A percentile compares a stretch with the other conserved stretches of the same genome.
Evolutionary conservation across 2,888 invertebrate genomes (phyloP).

Genomic region (Elysia crispata): DNA sequence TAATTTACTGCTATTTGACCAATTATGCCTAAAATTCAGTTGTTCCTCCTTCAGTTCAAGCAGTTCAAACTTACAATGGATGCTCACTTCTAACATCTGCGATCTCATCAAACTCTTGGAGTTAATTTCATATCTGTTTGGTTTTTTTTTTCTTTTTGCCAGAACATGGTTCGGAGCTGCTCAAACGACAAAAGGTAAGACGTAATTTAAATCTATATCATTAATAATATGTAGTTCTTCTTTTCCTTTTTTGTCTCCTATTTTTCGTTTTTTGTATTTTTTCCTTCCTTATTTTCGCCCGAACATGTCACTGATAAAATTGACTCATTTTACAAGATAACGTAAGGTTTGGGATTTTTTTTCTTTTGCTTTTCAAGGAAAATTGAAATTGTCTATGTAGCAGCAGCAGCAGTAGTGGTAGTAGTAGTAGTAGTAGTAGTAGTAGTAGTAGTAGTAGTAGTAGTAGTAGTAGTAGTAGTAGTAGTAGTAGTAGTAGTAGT

Average conservation of each 20-base stretch:
- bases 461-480: constrained; percentile 19
- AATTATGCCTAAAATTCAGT: too few relatives aligned
- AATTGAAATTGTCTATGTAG: too few relatives aligned
- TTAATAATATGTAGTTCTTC: too few relatives aligned
- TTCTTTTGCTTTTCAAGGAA: neutral
- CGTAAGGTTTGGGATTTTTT: neutral
- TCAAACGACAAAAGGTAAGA: constrained; percentile 40
- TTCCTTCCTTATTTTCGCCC: too few relatives aligned
- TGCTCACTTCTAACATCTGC: too few relatives aligned
- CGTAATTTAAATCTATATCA: neutral
- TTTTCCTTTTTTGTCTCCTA: too few relatives aligned
- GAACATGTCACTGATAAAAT: neutral
- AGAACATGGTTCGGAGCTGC: constrained; percentile 43
- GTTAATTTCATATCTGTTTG: too few relatives aligned
- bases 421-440: constrained; percentile 19
- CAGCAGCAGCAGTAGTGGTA: neutral
- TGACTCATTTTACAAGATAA: too few relatives aligned
- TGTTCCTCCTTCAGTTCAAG: too few relatives aligned
- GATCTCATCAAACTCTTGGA: too few relatives aligned
- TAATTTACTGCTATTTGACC: too few relatives aligned
- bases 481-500: constrained; percentile 19
- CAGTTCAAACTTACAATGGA: too few relatives aligned
- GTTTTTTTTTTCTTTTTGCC: constrained; percentile 15
- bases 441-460: constrained; percentile 19
- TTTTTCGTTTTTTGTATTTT: neutral